These are phyloP conservation scores for Diarsia mendica DNA, from an alignment of 2,888 invertebrate genomes.

Conservation along the genomic window DNA sequence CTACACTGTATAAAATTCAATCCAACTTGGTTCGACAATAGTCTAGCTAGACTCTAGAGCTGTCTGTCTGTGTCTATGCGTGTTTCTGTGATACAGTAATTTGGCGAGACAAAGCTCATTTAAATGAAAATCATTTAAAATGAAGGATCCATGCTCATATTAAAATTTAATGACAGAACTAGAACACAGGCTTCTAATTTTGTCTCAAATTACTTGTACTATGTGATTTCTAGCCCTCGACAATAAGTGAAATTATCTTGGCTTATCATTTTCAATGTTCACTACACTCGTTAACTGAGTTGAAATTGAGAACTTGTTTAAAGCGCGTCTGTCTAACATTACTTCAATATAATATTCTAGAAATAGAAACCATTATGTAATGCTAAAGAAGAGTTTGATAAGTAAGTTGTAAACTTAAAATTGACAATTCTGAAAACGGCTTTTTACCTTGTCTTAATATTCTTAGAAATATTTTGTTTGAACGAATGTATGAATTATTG, in stretches of 20 bases:
- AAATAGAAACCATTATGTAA: not conserved
- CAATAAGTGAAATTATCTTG: not conserved
- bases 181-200: not conserved
- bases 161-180: not conserved
- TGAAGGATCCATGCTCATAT: not conserved
- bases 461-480: not conserved
- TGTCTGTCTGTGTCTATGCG: no score
- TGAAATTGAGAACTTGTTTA: not conserved
- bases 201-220: not conserved
- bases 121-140: constrained; percentile 8
- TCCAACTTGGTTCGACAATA: not conserved
- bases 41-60: not conserved
- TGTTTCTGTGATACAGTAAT: not conserved
- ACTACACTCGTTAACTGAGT: no score
- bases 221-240: not conserved
- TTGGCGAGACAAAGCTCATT: constrained; percentile 1
- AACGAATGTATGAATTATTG: no score
- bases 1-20: not conserved
- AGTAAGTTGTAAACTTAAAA: not conserved
- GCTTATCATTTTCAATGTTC: not conserved
- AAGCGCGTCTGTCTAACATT: not conserved
- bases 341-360: not conserved
- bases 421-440: not conserved
- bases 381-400: not conserved
- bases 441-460: not conserved